These are phyloP conservation scores for Scaptomyza caliginosa DNA, from an alignment of 2,888 invertebrate genomes.

Conservation along the genomic window DNA sequence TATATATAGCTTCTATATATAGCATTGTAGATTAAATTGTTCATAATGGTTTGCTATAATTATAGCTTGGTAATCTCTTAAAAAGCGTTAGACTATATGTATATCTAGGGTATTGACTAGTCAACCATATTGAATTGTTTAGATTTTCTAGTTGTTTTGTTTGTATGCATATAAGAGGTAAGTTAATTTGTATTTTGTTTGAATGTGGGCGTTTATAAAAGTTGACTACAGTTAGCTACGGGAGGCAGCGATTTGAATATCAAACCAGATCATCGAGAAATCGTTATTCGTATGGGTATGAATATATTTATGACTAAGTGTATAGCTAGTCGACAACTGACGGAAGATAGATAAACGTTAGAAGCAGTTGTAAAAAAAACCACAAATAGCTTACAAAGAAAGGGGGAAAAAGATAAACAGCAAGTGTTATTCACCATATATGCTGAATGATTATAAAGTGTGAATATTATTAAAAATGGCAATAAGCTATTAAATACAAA, in stretches of 20 bases:
- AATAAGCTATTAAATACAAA: not conserved
- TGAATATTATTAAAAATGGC: not conserved
- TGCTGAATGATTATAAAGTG: slow-evolving; percentile 9
- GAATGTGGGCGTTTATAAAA: slow-evolving; percentile 30
- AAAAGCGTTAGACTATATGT: no score
- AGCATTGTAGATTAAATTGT: not conserved
- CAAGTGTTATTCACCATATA: slow-evolving; percentile 1
- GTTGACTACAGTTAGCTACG: slow-evolving; percentile 36
- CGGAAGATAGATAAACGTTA: slow-evolving; percentile 17
- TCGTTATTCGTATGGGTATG: slow-evolving; percentile 22
- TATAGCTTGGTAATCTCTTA: no score
- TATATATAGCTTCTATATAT: not conserved
- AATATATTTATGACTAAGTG: slow-evolving; percentile 46
- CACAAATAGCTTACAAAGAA: not conserved
- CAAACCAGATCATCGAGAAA: slow-evolving; percentile 53
- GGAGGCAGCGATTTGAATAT: slow-evolving; percentile 49
- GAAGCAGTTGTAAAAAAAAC: slow-evolving; percentile 6
- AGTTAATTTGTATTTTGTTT: slow-evolving; percentile 40
- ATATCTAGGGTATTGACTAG: not conserved
- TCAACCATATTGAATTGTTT: not conserved
- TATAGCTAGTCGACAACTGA: slow-evolving; percentile 14
- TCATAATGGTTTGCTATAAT: not conserved
- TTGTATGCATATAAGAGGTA: slow-evolving; percentile 14
- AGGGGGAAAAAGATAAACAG: not conserved
- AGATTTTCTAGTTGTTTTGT: not conserved